Evolutionary conservation across 2,888 invertebrate species (phyloP), one percentile per base, ranked within the genome.

Genomic region (Noctua janthina): DNA sequence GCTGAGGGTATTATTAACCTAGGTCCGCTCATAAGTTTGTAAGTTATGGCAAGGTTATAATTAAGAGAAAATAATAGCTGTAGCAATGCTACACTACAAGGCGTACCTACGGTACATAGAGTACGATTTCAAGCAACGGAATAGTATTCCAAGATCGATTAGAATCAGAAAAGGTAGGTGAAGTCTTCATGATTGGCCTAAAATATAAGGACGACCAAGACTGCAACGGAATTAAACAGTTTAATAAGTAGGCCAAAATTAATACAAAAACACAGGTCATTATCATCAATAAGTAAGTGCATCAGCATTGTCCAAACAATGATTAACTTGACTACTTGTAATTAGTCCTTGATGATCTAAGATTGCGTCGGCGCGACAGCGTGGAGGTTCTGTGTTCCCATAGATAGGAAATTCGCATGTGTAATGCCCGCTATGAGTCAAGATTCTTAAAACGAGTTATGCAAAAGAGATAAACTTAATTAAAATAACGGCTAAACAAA

Each of bases 401-500:
- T 20, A 54, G 20, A 51, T 74, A 20, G 4, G 4, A 72, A 56
- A 78, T 74, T 51, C 10, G 66, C 51, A 71, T 46, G 35, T 62
- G 51, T 62, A 46, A 62, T 23, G n/a, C 35, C 8, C 8, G 69
- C 51, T 49, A 17, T 69, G 54, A 84, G 43, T 71, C 69, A 78
- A 64, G 29, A 75, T 79, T 69, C n/a, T 39, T 56, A 15, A 83
- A 76, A 80, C 83, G 1, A 39, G 83, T 83, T 85, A 83, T 80
- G 78, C 35, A 68, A 83, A 83, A 74, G 10, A 70, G 49, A 77
- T 78, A 67, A 81, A 81, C 23, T 72, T 39, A 78, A 72, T 83
- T 69, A 70, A 80, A 77, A 78, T 83, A 81, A 74, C 76, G 51
- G 72, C 35, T 20, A 23, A 76, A 73, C 69, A 69, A 86, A 79